Percentiles rank a stretch among this genome's conserved stretches.
Conservation (phyloP, 2,888 invertebrate species). For the Dendrolimus pini region DNA sequence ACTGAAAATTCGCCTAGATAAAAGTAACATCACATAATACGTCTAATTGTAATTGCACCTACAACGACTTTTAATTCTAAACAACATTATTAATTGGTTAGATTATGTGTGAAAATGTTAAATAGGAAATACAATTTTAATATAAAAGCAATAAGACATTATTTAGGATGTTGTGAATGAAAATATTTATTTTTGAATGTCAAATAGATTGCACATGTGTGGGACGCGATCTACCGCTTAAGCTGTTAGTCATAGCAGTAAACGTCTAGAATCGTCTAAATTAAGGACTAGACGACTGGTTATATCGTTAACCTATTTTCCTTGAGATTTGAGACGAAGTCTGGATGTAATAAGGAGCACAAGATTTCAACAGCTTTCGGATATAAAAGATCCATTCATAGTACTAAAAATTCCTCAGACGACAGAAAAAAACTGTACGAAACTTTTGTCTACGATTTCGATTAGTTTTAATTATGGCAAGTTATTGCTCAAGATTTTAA, state of each 20-base stretch:
- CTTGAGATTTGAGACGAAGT: conserved; percentile 3
- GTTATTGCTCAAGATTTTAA: no score
- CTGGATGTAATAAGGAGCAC: neutral
- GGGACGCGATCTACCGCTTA: conserved; percentile 51
- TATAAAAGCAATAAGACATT: neutral
- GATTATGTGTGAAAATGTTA: neutral
- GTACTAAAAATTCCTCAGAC: no score
- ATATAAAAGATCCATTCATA: neutral
- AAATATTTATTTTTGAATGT: conserved; percentile 34
- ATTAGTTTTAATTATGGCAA: no score
- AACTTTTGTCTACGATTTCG: no score
- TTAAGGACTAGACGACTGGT: conserved; percentile 42
- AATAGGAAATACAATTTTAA: neutral
- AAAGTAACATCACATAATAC: conserved; percentile 1
- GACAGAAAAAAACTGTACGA: no score
- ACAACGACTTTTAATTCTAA: conserved; percentile 3
- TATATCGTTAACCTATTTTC: conserved; percentile 34
- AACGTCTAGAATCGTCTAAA: conserved; percentile 56
- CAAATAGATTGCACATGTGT: conserved; percentile 41
- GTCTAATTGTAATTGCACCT: conserved; percentile 8
- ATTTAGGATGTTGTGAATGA: neutral
- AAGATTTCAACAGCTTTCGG: neutral
- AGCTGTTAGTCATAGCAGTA: conserved; percentile 60
- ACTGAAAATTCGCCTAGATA: conserved; percentile 1
- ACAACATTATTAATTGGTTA: neutral